Evolutionary conservation across 2,797 vertebrate species (phyloP).

Genomic region (Ateles fusciceps): DNA sequence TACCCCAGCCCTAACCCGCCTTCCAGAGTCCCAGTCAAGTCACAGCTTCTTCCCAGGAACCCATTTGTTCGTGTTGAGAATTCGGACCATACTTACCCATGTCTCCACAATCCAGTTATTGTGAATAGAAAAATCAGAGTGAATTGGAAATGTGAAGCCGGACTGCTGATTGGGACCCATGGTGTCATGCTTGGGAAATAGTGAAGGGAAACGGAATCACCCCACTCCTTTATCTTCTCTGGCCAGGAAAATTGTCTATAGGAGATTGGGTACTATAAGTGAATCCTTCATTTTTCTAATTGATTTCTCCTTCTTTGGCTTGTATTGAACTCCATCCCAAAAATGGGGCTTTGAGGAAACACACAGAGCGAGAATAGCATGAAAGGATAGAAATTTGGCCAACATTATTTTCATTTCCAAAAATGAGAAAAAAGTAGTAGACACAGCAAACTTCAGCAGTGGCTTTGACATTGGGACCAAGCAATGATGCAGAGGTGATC

Average conservation of each 20-base stretch:
- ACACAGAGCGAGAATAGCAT: background rate
- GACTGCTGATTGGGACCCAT: rapidly evolving
- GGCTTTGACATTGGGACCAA: background rate
- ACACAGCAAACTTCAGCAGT: background rate
- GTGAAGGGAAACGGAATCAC: rapidly evolving
- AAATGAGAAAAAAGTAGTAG: background rate
- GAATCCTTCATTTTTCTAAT: background rate
- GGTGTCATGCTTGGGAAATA: background rate
- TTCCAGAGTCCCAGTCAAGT: background rate
- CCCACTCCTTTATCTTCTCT: background rate
- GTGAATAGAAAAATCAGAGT: background rate
- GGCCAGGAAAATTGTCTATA: background rate
- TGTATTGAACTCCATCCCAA: background rate
- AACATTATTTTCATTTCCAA: background rate
- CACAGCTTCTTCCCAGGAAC: background rate
- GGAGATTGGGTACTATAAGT: background rate
- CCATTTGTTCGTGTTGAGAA: background rate
- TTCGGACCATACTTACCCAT: background rate
- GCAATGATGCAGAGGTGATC: background rate
- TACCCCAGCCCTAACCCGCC: background rate
- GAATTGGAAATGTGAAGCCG: background rate
- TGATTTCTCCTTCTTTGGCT: background rate
- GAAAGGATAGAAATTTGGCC: background rate
- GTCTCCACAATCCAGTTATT: background rate
- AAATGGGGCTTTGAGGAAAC: background rate